Conservation (phyloP, 2,113 vertebrate genomes). For the Colius striatus region DNA sequence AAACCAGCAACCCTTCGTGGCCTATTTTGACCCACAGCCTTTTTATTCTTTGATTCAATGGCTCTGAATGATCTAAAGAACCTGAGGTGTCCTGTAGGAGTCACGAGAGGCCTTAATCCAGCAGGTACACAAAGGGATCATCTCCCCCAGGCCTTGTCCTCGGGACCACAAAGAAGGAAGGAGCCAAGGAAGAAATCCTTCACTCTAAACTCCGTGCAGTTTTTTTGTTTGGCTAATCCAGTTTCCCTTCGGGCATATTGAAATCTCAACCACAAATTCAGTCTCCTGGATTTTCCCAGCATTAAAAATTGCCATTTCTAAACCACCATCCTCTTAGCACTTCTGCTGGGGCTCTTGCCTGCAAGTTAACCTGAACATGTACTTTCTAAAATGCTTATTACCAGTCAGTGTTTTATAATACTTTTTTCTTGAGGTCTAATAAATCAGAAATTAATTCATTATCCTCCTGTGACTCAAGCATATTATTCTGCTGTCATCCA, state of each 20-base stretch:
- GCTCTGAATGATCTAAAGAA: background rate
- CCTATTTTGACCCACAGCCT: background rate
- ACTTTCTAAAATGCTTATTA: constrained; percentile 13
- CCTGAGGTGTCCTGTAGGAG: background rate
- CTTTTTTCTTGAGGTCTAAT: background rate
- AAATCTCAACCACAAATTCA: background rate
- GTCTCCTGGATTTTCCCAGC: background rate
- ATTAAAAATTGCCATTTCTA: background rate
- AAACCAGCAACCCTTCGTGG: background rate
- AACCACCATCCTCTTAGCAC: background rate
- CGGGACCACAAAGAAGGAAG: background rate
- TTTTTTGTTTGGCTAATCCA: background rate
- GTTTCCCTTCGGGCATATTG: background rate
- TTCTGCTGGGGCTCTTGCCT: background rate
- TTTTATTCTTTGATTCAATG: background rate
- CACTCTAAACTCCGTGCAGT: background rate
- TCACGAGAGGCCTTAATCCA: background rate
- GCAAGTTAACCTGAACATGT: background rate
- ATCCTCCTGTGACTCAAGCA: constrained; percentile 9
- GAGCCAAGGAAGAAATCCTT: background rate
- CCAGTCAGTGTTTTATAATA: background rate
- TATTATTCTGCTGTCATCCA: constrained; percentile 59
- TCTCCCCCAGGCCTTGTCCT: background rate
- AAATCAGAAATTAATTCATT: constrained; percentile 52
- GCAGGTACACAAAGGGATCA: background rate